Base-by-base conservation (phyloP, 2,888 invertebrate genomes). In the Macaria liturata region DNA sequence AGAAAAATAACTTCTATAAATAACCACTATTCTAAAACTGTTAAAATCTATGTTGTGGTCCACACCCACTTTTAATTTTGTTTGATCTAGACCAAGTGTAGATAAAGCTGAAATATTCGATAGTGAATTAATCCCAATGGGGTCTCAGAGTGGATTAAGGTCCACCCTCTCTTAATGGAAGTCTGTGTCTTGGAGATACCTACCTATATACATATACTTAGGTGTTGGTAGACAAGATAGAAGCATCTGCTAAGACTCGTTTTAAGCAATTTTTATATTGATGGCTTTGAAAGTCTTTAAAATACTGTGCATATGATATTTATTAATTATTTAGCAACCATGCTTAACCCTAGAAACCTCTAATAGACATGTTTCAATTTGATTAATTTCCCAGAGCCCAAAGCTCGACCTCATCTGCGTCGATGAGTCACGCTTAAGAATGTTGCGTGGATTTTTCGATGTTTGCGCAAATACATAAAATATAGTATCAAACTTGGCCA, bases 401-500 rank as follows among this genome's bases (percentile, higher is more conserved):
- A 46, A 56, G 44, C 44, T 46, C 47, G 31, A 46, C 39, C 20
- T n/a, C 7, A 48, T 44, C 39, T 6, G 34, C 7, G 20, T 31
- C 49, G 37, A 54, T 59, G 47, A 51, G 47, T 51, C 51, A 59
- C 32, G 6, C 30, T n/a, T 49, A n/a, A 34, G 8, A 42, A 9
- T n/a, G 42, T 46, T 46, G 43, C 20, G 40, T 20, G 9, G 4
- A 32, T 50, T 32, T 59, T 46, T 34, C 34, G 32, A 45, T 54
- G 40, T 50, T 43, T 51, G 50, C 44, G 49, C 53, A 44, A 37
- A 42, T 7, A 39, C 40, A 47, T 44, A 20, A 57, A 52, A 55
- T 34, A 59, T 57, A 54, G 47, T 39, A 43, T 51, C 48, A 50
- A 49, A 57, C 57, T 55, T 49, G 49, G 30, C 37, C 46, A 42